Base-by-base conservation (phyloP, 2,113 vertebrate genomes). In the Gymnarchus niloticus region DNA sequence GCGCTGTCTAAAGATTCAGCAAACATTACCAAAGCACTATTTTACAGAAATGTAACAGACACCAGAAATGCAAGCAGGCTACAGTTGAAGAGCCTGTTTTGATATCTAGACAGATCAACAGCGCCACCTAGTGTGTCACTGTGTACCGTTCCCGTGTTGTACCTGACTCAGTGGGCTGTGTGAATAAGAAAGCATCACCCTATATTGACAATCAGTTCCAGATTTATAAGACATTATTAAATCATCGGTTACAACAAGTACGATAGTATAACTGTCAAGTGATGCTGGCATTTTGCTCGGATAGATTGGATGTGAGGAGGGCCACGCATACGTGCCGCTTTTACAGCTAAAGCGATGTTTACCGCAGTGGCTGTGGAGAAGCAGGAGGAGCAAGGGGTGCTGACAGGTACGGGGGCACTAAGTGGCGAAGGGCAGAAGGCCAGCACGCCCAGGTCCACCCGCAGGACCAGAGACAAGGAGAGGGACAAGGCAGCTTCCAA, bases 381-480 rank as follows among this genome's bases (percentile, higher is more conserved):
- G 85, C 86, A 61, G 0, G 93, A 95, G 41, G 91, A 97, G 12
- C 25, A 76, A 3, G 83, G 84, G 33, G 88, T 6, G 25, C 61
- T 86, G 46, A 25, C 52, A 8, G 59, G 23, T 23, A 59, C 33
- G 1, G 91, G 92, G 12, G 88, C 81, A 85, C 81, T 78, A 61
- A 85, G 49, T 57, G 90, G 4, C n/a, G 92, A 96, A 59, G 90
- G 90, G 10, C 92, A 88, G 44, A 97, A 95, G 87, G 84, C 91
- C 56, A 78, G 88, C 87, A 85, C 91, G 69, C 84, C 90, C 93
- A 95, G 91, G 61, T 83, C 87, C 86, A 81, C 5, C 90, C 88
- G 88, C 91, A 96, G 94, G 86, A 61, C 88, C 48, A 96, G 96
- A 87, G 94, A 92, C 0, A 96, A 94, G 83, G 93, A 95, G 73